Percentiles rank a stretch among this genome's conserved stretches.
Conservation (phyloP, 2,888 invertebrate species). For the Pristionchus maxplancki region DNA sequence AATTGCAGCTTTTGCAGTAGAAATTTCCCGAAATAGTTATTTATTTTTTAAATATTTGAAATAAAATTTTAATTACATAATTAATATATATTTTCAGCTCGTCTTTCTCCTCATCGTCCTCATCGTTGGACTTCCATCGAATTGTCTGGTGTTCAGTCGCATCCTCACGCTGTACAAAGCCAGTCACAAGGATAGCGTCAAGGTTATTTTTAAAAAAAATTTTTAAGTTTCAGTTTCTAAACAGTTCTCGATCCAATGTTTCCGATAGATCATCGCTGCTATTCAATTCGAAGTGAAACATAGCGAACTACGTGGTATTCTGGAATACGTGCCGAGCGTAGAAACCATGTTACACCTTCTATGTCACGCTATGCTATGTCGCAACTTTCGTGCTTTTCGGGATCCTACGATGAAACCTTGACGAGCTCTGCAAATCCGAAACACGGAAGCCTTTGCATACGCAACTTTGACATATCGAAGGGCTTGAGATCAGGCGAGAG, state of each 20-base stretch:
- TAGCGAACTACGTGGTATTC: not conserved
- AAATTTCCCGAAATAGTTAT: no score
- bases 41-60: no score
- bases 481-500: not conserved
- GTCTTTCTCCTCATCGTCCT: constrained; percentile 27
- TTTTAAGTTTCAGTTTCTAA: no score
- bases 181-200: constrained; percentile 66
- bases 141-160: constrained; percentile 67
- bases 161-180: constrained; percentile 64
- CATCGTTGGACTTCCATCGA: constrained; percentile 70
- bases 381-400: not conserved
- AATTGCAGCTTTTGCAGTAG: no score
- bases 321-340: not conserved
- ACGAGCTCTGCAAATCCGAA: not conserved
- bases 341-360: not conserved
- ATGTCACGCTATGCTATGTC: not conserved
- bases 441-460: not conserved
- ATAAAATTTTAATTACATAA: not conserved
- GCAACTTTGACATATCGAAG: not conserved
- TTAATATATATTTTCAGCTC: not conserved
- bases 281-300: not conserved
- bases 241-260: not conserved
- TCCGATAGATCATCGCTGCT: not conserved
- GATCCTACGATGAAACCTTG: not conserved
- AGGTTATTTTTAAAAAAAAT: constrained; percentile 56